Percentiles rank a stretch among this genome's conserved stretches.
Conservation (phyloP, 1,140 invertebrate genomes). For the Myzus persicae region DNA sequence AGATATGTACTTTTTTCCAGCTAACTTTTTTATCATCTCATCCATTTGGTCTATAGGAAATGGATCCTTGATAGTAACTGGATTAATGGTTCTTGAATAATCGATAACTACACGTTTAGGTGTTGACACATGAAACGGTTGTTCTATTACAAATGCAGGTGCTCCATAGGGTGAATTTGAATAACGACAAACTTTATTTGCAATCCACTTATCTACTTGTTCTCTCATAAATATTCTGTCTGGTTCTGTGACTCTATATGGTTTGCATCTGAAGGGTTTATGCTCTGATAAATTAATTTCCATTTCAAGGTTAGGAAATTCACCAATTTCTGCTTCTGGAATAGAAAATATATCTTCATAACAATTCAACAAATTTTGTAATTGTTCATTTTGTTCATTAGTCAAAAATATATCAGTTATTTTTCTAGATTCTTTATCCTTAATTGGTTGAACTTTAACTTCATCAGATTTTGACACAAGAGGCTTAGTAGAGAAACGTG, state of each 20-base stretch:
- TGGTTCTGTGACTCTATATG: not conserved
- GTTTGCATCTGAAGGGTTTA: not conserved
- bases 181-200: not conserved
- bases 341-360: not conserved
- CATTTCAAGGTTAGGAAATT: not conserved
- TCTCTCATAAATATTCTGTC: not conserved
- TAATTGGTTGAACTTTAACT: not conserved
- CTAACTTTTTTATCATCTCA: slow-evolving; percentile 11
- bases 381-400: not conserved
- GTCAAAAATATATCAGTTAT: not conserved
- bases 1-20: slow-evolving; percentile 24
- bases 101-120: not conserved
- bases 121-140: not conserved
- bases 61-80: not conserved
- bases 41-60: slow-evolving; percentile 37
- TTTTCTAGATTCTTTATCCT: not conserved
- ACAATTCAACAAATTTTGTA: not conserved
- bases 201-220: not conserved
- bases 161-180: not conserved
- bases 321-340: not conserved
- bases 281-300: not conserved
- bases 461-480: not conserved
- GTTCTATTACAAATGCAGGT: not conserved
- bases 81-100: slow-evolving; percentile 13
- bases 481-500: not conserved